A percentile compares a stretch with the other conserved stretches of the same genome.
Conservation (phyloP, 2,797 vertebrate species). For the Austrolebias charrua region DNA sequence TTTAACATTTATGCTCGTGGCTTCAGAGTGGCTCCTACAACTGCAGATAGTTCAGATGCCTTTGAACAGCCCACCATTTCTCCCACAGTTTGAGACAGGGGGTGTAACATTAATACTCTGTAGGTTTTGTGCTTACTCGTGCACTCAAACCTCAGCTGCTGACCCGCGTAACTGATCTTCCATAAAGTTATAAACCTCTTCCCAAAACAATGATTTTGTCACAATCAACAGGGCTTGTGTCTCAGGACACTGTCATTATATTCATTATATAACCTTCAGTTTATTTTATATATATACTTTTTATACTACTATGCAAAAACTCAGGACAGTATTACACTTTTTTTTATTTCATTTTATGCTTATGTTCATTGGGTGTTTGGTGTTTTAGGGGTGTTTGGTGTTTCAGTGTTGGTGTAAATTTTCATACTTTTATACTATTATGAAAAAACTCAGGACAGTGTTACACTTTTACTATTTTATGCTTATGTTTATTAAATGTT, state of each 20-base stretch:
- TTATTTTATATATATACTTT: no score
- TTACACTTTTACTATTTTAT: no score
- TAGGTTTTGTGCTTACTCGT: slow-evolving; percentile 31
- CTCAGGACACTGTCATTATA: background rate
- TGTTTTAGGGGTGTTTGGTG: no score
- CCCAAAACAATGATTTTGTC: background rate
- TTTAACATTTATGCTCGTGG: slow-evolving; percentile 8
- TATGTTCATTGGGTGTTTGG: no score
- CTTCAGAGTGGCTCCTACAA: slow-evolving; percentile 25
- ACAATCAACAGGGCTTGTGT: background rate
- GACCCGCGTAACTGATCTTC: slow-evolving; percentile 8
- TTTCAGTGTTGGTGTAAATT: no score
- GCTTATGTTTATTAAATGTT: no score
- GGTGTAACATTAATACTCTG: slow-evolving; percentile 29
- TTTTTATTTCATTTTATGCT: no score
- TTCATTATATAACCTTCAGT: no score
- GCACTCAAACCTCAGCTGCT: slow-evolving; percentile 27
- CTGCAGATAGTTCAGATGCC: slow-evolving; percentile 34
- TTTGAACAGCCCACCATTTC: slow-evolving; percentile 28
- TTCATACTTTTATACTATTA: no score
- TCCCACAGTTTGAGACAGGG: slow-evolving; percentile 19
- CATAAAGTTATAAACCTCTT: slow-evolving; percentile 3
- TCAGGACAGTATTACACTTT: no score
- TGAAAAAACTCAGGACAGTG: no score
- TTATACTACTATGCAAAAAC: no score